These are phyloP conservation scores for Bombycilla garrulus DNA, from an alignment of 2,113 vertebrate species.

Conservation along the genomic window DNA sequence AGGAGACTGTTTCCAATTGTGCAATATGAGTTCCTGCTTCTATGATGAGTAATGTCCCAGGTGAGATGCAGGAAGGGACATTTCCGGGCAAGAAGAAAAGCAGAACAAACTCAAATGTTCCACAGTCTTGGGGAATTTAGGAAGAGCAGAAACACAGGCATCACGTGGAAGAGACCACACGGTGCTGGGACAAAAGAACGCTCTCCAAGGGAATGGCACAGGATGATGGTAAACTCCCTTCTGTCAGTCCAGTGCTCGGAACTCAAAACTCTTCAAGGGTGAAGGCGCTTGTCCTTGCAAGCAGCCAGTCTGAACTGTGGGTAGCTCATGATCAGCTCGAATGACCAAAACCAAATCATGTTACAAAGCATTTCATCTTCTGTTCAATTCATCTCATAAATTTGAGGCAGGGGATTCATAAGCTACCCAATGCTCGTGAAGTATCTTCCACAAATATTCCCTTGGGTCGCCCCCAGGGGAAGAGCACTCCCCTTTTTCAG, in stretches of 20 bases:
- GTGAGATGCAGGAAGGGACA: neutral
- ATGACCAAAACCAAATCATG: neutral
- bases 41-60: neutral
- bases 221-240: neutral
- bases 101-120: neutral
- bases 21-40: neutral
- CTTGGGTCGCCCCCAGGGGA: conserved; percentile 2
- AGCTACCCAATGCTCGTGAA: neutral
- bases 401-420: neutral
- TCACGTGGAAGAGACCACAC: fast-evolving
- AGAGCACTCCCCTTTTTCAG: neutral
- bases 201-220: neutral
- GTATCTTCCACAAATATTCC: conserved; percentile 23
- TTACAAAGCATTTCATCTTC: conserved; percentile 14
- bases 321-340: neutral
- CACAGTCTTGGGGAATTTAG: neutral
- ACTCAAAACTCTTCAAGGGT: neutral
- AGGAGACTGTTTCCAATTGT: neutral
- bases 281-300: neutral
- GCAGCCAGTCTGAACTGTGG: neutral
- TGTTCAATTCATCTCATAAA: neutral
- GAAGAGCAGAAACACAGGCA: neutral
- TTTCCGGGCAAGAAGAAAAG: neutral
- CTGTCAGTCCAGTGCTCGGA: neutral
- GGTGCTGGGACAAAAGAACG: neutral